These are phyloP conservation scores for Misgurnus anguillicaudatus DNA, from an alignment of 2,113 vertebrate species.

Conservation along the genomic window DNA sequence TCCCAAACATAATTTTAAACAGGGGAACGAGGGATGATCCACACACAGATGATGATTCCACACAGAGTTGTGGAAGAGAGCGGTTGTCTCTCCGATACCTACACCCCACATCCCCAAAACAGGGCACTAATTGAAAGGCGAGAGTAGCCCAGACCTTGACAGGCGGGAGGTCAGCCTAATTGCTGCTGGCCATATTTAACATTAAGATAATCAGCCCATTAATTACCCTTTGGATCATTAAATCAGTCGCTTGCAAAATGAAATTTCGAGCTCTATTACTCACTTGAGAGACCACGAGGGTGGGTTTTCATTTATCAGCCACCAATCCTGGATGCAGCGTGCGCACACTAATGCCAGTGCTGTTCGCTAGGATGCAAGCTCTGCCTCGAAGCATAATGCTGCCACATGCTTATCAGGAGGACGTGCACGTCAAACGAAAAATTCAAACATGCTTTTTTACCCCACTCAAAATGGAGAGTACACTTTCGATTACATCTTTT, in stretches of 20 bases:
- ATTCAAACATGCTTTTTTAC: not conserved
- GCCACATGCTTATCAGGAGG: not conserved
- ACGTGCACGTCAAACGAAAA: not conserved
- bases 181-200: slow-evolving; percentile 99
- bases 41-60: not conserved
- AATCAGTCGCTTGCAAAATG: slow-evolving; percentile 99
- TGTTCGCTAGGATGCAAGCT: slow-evolving; percentile 12
- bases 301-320: slow-evolving; percentile 91
- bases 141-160: slow-evolving; percentile 96
- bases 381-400: not conserved
- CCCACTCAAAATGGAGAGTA: not conserved
- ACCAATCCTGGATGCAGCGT: slow-evolving; percentile 82
- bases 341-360: slow-evolving; percentile 38
- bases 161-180: slow-evolving; percentile 99
- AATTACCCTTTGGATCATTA: slow-evolving; percentile 99
- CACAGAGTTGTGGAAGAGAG: slow-evolving; percentile 59
- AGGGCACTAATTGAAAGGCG: slow-evolving; percentile 96
- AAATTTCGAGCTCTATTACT: slow-evolving; percentile 99
- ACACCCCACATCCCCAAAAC: slow-evolving; percentile 59
- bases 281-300: slow-evolving; percentile 98
- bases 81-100: slow-evolving; percentile 20
- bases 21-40: slow-evolving; percentile 18
- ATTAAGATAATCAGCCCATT: slow-evolving; percentile 99
- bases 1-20: slow-evolving; percentile 58
- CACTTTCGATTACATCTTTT: not conserved